These are phyloP conservation scores for Gibbula magus DNA, from an alignment of 2,888 invertebrate genomes.

Conservation along the genomic window DNA sequence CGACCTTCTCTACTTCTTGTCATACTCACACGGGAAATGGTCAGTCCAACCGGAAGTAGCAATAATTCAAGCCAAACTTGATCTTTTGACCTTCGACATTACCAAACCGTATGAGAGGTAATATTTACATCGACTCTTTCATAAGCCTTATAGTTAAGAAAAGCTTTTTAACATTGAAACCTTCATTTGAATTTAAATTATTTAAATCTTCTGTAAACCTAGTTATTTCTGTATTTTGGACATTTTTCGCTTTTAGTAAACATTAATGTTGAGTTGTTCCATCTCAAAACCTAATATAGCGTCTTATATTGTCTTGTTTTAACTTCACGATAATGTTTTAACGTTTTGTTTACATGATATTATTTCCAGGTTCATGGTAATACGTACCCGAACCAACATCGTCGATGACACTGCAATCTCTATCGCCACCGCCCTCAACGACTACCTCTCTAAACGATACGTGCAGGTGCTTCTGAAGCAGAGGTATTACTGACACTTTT, in stretches of 20 bases:
- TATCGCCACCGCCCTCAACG: conserved; percentile 58
- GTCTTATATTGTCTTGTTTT: no score
- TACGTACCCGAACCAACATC: conserved; percentile 62
- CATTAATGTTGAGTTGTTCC: no score
- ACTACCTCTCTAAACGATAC: conserved; percentile 55
- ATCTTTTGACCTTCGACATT: conserved; percentile 65
- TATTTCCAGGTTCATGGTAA: conserved; percentile 61
- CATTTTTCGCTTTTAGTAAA: no score
- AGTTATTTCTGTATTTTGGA: no score
- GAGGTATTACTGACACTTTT: conserved; percentile 47
- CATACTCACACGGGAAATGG: conserved; percentile 56
- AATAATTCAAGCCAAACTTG: conserved; percentile 62
- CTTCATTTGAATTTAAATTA: no score
- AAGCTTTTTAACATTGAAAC: no score
- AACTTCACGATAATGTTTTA: no score
- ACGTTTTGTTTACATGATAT: no score
- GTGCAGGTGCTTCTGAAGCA: conserved; percentile 67
- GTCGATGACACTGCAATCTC: conserved; percentile 48
- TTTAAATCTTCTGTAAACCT: no score
- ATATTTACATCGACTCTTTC: background rate
- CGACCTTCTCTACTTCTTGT: conserved; percentile 61
- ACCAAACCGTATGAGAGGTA: conserved; percentile 61
- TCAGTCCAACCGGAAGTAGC: conserved; percentile 50
- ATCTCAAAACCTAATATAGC: no score
- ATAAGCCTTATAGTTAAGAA: no score